Evolutionary conservation across 2,797 vertebrate genomes (phyloP).

Genomic region (Pseudochaenichthys georgianus): DNA sequence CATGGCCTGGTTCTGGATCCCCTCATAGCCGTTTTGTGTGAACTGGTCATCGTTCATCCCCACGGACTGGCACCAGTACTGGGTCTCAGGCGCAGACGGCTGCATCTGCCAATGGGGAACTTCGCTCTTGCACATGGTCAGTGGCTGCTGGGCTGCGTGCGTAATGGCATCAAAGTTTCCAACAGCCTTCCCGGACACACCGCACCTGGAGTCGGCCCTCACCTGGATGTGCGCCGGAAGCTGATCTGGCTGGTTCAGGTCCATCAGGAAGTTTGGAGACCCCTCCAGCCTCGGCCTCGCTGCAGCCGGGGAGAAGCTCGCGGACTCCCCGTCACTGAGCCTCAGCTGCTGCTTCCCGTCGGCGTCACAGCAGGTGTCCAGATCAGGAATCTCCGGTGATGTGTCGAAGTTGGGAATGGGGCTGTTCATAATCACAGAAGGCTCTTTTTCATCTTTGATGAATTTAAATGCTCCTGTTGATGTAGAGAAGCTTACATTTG

Average conservation of each 20-base stretch:
- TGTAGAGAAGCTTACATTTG: constrained; percentile 33
- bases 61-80: constrained; percentile 77
- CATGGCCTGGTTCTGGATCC: constrained; percentile 61
- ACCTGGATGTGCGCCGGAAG: constrained; percentile 39
- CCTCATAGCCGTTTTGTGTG: constrained; percentile 62
- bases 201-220: constrained; percentile 66
- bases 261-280: constrained; percentile 69
- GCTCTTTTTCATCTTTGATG: constrained; percentile 83
- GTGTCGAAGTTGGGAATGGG: constrained; percentile 60
- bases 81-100: constrained; percentile 54
- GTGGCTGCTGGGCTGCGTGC: constrained; percentile 43
- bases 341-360: constrained; percentile 62
- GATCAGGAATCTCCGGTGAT: constrained; percentile 48
- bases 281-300: constrained; percentile 41
- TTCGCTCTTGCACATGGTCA: constrained; percentile 73
- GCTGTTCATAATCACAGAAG: constrained; percentile 71
- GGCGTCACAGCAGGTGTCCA: constrained; percentile 63
- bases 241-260: constrained; percentile 68
- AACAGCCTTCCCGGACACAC: constrained; percentile 49
- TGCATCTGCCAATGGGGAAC: constrained; percentile 72
- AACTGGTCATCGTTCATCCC: constrained; percentile 66
- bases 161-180: constrained; percentile 55
- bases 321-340: constrained; percentile 47
- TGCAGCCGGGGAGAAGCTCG: constrained; percentile 32
- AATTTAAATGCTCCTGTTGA: constrained; percentile 62